Conservation (phyloP, 2,113 vertebrate species). For the Oreocharis arfaki region DNA sequence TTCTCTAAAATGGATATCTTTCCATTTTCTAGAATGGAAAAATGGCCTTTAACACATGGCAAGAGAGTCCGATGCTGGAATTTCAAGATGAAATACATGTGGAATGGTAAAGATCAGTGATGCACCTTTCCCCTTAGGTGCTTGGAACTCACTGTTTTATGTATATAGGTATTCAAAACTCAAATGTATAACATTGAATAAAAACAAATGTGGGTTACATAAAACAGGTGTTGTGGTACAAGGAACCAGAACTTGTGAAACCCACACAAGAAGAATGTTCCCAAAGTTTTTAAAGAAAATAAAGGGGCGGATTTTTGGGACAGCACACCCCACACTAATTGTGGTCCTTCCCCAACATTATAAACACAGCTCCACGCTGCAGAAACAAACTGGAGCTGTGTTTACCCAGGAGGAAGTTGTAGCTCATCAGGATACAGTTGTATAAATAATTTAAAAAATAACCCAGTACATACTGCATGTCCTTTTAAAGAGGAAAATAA, state of each 20-base stretch:
- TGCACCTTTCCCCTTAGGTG: not conserved
- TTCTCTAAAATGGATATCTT: not conserved
- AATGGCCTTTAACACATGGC: not conserved
- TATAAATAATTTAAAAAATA: constrained; percentile 59
- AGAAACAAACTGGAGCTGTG: constrained; percentile 59
- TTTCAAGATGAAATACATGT: not conserved
- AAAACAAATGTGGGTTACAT: not conserved
- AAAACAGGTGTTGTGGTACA: not conserved
- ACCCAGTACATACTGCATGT: not conserved
- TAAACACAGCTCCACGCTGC: constrained; percentile 8
- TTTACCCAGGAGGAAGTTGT: constrained; percentile 65
- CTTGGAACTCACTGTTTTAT: not conserved
- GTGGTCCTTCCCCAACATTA: not conserved
- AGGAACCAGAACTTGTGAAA: not conserved
- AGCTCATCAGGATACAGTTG: constrained; percentile 67
- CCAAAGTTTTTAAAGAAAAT: not conserved
- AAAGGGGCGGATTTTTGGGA: not conserved
- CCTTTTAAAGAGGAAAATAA: constrained; percentile 33
- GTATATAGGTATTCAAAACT: not conserved
- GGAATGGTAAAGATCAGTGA: not conserved
- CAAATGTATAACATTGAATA: fast-evolving
- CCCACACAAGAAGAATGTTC: not conserved
- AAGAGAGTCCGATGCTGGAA: not conserved
- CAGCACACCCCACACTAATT: not conserved
- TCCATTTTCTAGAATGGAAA: not conserved